Evolutionary conservation across 37 sponge, comb jelly and placozoan species (phyloP), one percentile per base, ranked within the genome.

Genomic region (Theonella swinhoei): DNA sequence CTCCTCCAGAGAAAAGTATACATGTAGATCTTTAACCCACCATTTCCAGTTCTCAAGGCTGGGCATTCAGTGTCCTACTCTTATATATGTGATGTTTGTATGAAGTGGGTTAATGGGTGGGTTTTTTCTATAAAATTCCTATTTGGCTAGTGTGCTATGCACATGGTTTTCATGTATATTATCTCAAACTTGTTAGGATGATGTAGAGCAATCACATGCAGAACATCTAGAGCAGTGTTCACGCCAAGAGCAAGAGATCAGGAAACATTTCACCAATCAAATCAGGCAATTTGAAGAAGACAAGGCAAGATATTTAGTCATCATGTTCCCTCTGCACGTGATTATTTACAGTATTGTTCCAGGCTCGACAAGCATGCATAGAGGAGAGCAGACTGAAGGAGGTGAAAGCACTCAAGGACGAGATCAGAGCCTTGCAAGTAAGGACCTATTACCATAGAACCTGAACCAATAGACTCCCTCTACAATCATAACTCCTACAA

Each of bases 371-470:
- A 35, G 35, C 25, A 17, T n/a, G 42, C 8, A 24, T 62, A 3
- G 34, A 4, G 29, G 89, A 79, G 4, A 47, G 25, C 33, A 76
- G 74, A 35, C 88, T 88, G 24, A 76, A 60, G 29, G 93, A 92
- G 58, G 34, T 85, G 24, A 84, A 92, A 58, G 77, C 74, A 11
- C 81, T 93, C 37, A 88, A 88, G 73, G 90, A 88, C 85, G 90
- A 93, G 74, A 86, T 93, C 58, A 85, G 90, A 76, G 62, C 90
- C 20, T 66, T 90, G 14, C 86, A 90, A 70, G 90, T 90, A 33
- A 67, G 90, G 70, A 9, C 28, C 23, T 64, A 3, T 63, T 11
- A 33, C 9, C 14, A 31, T 7, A 39, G 22, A 7, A 72, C 30
- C 22, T 35, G 39, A 72, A 24, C 8, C 11, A 17, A 36, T 14